Conservation (phyloP, 1,140 invertebrate genomes). For the Tenebrio molitor region DNA sequence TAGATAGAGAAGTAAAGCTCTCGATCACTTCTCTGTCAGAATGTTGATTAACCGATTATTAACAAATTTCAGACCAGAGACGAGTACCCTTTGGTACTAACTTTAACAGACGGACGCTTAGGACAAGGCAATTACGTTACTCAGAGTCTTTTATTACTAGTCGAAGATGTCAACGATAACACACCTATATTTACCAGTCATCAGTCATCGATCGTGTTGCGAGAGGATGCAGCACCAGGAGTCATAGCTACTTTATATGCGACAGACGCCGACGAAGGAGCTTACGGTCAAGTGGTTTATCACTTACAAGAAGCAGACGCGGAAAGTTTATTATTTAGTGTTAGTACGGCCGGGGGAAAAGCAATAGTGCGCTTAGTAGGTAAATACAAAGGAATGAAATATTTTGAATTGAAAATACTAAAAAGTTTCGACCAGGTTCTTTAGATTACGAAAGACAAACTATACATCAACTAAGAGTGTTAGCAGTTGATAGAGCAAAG, state of each 20-base stretch:
- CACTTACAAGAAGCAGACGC: slow-evolving; percentile 79
- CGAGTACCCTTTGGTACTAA: slow-evolving; percentile 90
- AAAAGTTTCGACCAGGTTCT: no score
- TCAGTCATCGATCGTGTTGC: slow-evolving; percentile 83
- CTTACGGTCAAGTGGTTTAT: slow-evolving; percentile 86
- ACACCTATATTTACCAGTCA: slow-evolving; percentile 89
- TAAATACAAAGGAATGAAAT: no score
- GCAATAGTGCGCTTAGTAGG: slow-evolving; percentile 86
- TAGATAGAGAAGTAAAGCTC: slow-evolving; percentile 89
- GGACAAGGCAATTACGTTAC: slow-evolving; percentile 91
- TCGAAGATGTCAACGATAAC: slow-evolving; percentile 95
- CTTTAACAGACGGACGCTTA: slow-evolving; percentile 89
- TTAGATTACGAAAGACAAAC: slow-evolving; percentile 92
- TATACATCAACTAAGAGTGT: slow-evolving; percentile 86
- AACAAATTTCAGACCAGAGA: slow-evolving; percentile 82
- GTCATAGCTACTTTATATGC: slow-evolving; percentile 87
- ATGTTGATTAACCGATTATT: no score
- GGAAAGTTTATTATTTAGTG: slow-evolving; percentile 81
- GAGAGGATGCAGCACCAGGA: slow-evolving; percentile 82
- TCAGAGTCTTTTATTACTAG: slow-evolving; percentile 88
- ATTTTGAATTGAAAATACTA: no score
- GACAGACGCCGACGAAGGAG: slow-evolving; percentile 89
- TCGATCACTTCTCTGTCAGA: no score
- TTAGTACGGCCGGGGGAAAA: slow-evolving; percentile 88
- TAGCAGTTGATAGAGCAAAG: slow-evolving; percentile 89